phyloP scores from a whole-genome alignment of 2,888 invertebrate genomes.

The Temnothorax rugatulus region DNA sequence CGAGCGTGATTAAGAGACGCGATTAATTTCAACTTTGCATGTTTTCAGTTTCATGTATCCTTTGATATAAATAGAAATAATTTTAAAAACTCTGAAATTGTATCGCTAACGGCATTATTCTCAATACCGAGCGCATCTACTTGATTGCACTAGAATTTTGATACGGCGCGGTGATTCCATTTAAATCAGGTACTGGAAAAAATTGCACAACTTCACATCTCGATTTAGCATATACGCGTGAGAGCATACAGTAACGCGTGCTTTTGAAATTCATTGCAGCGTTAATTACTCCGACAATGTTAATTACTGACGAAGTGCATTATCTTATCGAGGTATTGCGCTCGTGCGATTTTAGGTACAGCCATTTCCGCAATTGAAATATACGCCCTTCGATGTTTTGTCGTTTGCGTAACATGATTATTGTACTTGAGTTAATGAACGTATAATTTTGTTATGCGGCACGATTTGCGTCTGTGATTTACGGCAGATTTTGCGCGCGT shows the following conservation, averaged over 20 bases:
- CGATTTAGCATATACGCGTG: background rate
- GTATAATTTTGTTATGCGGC: conserved; percentile 28
- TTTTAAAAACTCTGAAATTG: background rate
- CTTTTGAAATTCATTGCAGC: conserved; percentile 18
- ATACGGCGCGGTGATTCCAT: conserved; percentile 33
- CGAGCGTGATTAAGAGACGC: background rate
- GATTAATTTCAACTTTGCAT: background rate
- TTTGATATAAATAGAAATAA: background rate
- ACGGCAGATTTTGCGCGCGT: conserved; percentile 19
- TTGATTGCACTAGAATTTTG: conserved; percentile 52
- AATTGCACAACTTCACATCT: conserved; percentile 52
- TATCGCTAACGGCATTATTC: background rate
- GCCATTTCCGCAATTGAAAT: background rate
- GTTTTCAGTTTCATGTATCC: background rate
- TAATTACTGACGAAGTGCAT: conserved; percentile 30
- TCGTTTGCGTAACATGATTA: conserved; percentile 25
- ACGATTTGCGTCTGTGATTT: conserved; percentile 37
- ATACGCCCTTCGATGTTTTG: background rate
- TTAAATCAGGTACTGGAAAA: conserved; percentile 50
- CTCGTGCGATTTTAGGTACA: background rate
- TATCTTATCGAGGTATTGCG: background rate
- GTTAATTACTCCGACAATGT: conserved; percentile 27
- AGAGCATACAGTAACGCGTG: background rate
- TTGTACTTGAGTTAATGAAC: conserved; percentile 29
- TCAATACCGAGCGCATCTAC: background rate